phyloP scores from a whole-genome alignment of 2,797 vertebrate genomes.

The Sebastes umbrosus region DNA sequence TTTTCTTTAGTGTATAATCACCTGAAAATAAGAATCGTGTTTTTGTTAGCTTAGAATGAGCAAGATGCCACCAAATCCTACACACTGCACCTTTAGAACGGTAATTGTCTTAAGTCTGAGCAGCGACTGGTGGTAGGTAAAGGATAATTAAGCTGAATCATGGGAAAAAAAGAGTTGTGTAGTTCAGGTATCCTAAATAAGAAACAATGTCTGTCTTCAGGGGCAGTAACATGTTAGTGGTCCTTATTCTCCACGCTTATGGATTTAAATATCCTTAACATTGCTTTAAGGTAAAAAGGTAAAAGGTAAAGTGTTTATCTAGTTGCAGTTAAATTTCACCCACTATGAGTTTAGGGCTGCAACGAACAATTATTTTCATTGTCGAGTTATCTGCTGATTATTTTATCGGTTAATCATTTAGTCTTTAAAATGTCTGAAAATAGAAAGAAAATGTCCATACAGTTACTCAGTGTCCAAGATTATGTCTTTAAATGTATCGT shows the following conservation, averaged over 20 bases:
- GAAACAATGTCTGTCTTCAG: background rate
- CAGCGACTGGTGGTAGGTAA: background rate
- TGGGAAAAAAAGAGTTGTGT: too few relatives aligned
- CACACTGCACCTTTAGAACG: background rate
- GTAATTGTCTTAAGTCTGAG: background rate
- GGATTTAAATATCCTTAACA: too few relatives aligned
- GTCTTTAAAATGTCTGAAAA: background rate
- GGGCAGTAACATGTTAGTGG: background rate
- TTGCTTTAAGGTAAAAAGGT: too few relatives aligned
- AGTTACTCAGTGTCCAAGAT: background rate
- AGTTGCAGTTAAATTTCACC: background rate
- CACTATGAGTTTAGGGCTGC: background rate
- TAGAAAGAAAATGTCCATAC: background rate
- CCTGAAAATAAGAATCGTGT: too few relatives aligned
- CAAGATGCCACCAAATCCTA: too few relatives aligned
- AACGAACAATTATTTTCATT: too few relatives aligned
- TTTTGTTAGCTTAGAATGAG: too few relatives aligned
- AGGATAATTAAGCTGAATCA: background rate
- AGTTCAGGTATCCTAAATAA: background rate
- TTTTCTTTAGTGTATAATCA: too few relatives aligned
- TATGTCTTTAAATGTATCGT: too few relatives aligned
- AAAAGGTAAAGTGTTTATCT: too few relatives aligned
- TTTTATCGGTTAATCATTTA: background rate
- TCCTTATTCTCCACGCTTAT: rapidly evolving
- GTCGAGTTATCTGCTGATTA: too few relatives aligned